These are phyloP conservation scores for Glomeris marginata DNA, from an alignment of 2,888 invertebrate genomes.

Conservation along the genomic window DNA sequence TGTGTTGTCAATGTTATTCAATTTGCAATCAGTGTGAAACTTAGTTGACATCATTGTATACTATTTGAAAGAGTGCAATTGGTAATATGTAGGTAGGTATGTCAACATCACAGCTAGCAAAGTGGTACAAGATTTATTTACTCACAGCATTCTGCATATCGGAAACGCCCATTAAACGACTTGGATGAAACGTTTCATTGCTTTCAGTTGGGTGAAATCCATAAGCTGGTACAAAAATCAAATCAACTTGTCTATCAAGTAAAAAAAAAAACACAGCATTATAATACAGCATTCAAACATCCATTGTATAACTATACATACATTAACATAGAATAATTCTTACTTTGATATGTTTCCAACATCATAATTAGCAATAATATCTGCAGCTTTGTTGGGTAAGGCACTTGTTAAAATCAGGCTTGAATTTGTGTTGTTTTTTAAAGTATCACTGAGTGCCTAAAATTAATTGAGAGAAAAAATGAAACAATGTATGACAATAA, in stretches of 20 bases:
- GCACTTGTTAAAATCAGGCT: conserved; percentile 2
- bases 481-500: too few species aligned
- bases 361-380: conserved; percentile 5
- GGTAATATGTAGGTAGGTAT: too few species aligned
- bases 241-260: conserved; percentile 4
- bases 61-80: too few species aligned
- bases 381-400: conserved; percentile 4
- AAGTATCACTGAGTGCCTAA: not conserved
- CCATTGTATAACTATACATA: not conserved
- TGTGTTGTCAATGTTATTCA: too few species aligned
- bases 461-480: not conserved
- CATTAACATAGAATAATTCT: not conserved
- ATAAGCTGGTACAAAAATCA: conserved; percentile 6
- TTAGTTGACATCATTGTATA: too few species aligned
- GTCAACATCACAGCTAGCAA: not conserved
- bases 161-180: conserved; percentile 10
- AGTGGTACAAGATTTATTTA: not conserved
- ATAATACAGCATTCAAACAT: not conserved
- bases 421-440: not conserved
- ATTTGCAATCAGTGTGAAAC: too few species aligned
- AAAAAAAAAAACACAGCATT: not conserved
- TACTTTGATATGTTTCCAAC: conserved; percentile 8
- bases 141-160: conserved; percentile 8
- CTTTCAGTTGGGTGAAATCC: conserved; percentile 1
- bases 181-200: conserved; percentile 5